Base-by-base conservation (phyloP, 1,140 invertebrate genomes). In the Aphelinus atriplicis region DNA sequence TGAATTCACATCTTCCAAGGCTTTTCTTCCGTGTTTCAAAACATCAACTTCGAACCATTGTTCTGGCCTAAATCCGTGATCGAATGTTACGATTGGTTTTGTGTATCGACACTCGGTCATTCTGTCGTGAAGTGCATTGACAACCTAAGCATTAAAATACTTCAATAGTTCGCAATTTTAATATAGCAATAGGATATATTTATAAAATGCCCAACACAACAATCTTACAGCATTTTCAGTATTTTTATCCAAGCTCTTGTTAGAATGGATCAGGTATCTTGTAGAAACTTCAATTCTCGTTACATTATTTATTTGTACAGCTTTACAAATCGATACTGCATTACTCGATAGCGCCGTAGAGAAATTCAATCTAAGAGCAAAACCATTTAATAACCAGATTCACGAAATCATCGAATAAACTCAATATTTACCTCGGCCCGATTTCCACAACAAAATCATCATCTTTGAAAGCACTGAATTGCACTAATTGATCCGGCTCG, bases 281-380 rank as follows among this genome's bases (percentile, higher is more conserved):
- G 89, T 92, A 0, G 95, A 95, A 42, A 90, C 87, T 90, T 99
- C 97, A 66, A 99, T 88, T 67, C 97, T 90, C 1, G 86, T 90
- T 1, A 98, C 89, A 84, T 92, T 90, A 46, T 86, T 84, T 4
- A 98, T 84, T 5, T 94, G 92, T 65, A 97, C 90, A 76, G 95
- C 94, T 77, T 93, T 90, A 85, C 95, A 97, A 78, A 99, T 98
- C 48, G 96, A 96, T 3, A 98, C 95, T 65, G 96, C 95, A 88
- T 99, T 98, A 76, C 95, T 97, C 1, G 96, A 98, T 82, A 96
- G 96, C 1, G 97, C 92, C 56, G 97, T 98, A 7, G 95, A 97
- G 85, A 98, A 98, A 87, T 97, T 98, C 74, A 97, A 91, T 83
- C 95, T 95, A 83, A 61, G 86, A 89, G 84, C 73, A 71, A 77